These are phyloP conservation scores for Pristionchus pacificus DNA, from an alignment of 1,140 invertebrate species.

Conservation along the genomic window DNA sequence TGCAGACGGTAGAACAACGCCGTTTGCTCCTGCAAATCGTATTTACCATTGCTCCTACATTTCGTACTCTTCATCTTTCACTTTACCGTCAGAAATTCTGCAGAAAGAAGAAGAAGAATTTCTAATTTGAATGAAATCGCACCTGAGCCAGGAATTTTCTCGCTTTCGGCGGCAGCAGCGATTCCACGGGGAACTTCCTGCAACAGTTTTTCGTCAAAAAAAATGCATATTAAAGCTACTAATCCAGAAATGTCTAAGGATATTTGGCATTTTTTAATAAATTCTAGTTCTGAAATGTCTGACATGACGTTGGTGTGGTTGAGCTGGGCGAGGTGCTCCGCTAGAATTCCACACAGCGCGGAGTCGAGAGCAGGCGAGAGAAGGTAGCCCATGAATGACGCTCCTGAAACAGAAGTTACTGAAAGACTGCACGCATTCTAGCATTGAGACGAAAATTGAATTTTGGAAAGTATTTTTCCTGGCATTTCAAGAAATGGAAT, in stretches of 20 bases:
- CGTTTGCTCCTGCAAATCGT: background rate
- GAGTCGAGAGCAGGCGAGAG: constrained; percentile 7
- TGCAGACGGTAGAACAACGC: background rate
- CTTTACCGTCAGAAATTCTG: too few species aligned
- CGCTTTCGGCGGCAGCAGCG: constrained; percentile 40
- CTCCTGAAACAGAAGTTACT: background rate
- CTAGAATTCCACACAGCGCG: constrained; percentile 18
- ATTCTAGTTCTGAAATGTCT: background rate
- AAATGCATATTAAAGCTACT: background rate
- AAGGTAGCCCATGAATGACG: background rate
- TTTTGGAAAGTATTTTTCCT: too few species aligned
- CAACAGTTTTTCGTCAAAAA: constrained; percentile 27
- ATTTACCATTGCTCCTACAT: too few species aligned
- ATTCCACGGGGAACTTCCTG: constrained; percentile 41
- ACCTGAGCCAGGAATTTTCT: constrained; percentile 1
- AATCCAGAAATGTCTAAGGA: background rate
- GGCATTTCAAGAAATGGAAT: too few species aligned
- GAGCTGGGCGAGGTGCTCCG: constrained; percentile 5
- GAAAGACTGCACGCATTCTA: too few species aligned
- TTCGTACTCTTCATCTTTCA: too few species aligned
- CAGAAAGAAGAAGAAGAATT: constrained; percentile 7
- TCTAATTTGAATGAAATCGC: background rate
- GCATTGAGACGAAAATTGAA: too few species aligned
- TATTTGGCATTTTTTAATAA: too few species aligned
- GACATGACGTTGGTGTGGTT: constrained; percentile 25